Conservation (phyloP, 2,113 vertebrate species). For the Butastur rufipennis region DNA sequence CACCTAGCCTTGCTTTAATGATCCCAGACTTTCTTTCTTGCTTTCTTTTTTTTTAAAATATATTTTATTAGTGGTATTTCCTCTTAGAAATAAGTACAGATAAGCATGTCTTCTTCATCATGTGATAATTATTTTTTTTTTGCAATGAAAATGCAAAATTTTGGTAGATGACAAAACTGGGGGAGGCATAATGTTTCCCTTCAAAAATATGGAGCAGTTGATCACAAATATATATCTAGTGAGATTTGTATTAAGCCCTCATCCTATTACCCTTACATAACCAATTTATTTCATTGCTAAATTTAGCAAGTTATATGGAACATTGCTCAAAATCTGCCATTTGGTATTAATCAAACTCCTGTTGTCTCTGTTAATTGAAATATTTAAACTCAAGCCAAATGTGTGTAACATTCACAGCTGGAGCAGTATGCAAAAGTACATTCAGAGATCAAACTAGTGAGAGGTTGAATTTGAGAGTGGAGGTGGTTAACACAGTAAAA, state of each 20-base stretch:
- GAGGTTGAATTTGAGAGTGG: not conserved
- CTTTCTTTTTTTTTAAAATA: not conserved
- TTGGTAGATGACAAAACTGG: not conserved
- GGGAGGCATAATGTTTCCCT: not conserved
- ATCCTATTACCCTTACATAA: conserved; percentile 69
- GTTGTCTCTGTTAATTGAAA: conserved; percentile 80
- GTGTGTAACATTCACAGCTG: conserved; percentile 47
- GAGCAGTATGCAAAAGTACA: conserved; percentile 23
- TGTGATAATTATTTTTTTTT: not conserved
- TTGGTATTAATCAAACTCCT: conserved; percentile 79
- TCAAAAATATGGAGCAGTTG: conserved; percentile 4
- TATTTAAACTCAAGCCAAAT: conserved; percentile 73
- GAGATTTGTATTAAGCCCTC: conserved; percentile 59
- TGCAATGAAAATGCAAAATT: not conserved
- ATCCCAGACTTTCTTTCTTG: not conserved
- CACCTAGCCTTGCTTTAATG: not conserved
- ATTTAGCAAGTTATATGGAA: conserved; percentile 75
- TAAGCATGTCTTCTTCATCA: not conserved
- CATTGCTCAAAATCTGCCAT: conserved; percentile 76
- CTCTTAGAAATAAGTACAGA: not conserved
- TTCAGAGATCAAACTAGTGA: conserved; percentile 36
- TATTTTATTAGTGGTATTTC: not conserved
- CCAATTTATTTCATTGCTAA: conserved; percentile 76
- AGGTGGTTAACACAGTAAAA: not conserved
- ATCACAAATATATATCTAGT: conserved; percentile 41